Evolutionary conservation across 64 coral and sea anemone species (phyloP).

Genomic region (Porites lutea): DNA sequence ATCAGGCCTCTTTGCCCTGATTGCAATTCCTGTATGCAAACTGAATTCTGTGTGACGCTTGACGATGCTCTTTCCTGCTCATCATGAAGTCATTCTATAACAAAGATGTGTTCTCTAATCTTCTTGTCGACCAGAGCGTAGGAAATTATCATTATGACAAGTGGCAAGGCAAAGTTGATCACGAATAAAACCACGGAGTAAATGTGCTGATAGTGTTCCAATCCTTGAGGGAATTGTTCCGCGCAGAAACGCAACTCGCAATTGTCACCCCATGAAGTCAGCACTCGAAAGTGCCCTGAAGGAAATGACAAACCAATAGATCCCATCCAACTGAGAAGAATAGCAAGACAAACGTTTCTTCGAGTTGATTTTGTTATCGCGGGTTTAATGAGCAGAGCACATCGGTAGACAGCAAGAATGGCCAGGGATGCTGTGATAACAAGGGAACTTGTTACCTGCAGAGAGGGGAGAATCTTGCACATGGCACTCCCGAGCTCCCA

Average conservation of each 20-base stretch:
- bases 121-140: conserved; percentile 63
- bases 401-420: conserved; percentile 78
- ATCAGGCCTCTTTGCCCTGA: background rate
- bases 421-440: conserved; percentile 79
- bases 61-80: background rate
- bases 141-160: conserved; percentile 64
- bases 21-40: background rate
- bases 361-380: conserved; percentile 10
- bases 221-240: conserved; percentile 39
- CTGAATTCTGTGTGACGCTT: no score
- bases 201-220: background rate
- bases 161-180: conserved; percentile 58
- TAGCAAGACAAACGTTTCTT: conserved; percentile 16
- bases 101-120: conserved; percentile 62
- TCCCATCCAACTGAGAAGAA: conserved; percentile 53
- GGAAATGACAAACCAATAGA: conserved; percentile 52
- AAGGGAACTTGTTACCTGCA: conserved; percentile 70
- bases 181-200: conserved; percentile 67
- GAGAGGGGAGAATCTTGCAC: conserved; percentile 70
- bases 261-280: conserved; percentile 32
- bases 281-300: conserved; percentile 27
- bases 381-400: conserved; percentile 59
- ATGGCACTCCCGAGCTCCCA: conserved; percentile 75
- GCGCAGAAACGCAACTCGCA: conserved; percentile 7
- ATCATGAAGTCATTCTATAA: background rate